Evolutionary conservation across 2,797 vertebrate genomes (phyloP).

Genomic region (Diglossa cyanea): DNA sequence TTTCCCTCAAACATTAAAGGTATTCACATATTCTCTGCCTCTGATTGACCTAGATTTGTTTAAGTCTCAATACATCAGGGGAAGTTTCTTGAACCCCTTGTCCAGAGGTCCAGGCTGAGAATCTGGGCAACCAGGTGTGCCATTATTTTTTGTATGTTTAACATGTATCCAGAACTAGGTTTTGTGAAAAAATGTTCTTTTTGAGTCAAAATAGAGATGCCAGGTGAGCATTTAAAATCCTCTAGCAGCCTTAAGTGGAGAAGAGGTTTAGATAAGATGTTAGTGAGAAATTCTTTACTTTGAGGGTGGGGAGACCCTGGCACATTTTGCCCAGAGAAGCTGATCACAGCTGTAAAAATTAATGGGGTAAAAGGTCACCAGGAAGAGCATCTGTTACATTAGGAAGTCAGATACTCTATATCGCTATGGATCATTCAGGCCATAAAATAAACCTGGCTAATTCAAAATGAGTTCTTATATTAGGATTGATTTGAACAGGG

Average conservation of each 20-base stretch:
- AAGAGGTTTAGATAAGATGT: background rate
- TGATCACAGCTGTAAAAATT: background rate
- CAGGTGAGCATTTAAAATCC: background rate
- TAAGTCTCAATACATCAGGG: background rate
- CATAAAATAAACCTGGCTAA: background rate
- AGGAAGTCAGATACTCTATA: background rate
- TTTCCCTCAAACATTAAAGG: background rate
- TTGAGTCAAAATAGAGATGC: background rate
- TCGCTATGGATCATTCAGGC: background rate
- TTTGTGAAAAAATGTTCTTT: background rate
- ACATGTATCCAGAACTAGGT: background rate
- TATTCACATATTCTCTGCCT: background rate
- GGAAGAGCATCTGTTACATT: background rate
- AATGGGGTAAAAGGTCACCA: background rate
- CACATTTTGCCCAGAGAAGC: background rate
- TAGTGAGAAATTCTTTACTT: background rate
- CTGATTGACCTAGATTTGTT: background rate
- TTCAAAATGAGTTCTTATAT: background rate
- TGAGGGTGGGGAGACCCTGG: background rate
- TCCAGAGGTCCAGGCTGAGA: background rate
- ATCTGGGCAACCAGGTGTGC: background rate
- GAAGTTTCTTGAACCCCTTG: background rate
- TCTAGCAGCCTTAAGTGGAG: background rate
- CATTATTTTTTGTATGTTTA: background rate
- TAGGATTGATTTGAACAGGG: background rate